phyloP scores from a whole-genome alignment of 1,140 invertebrate genomes.

The Eurosta solidaginis region DNA sequence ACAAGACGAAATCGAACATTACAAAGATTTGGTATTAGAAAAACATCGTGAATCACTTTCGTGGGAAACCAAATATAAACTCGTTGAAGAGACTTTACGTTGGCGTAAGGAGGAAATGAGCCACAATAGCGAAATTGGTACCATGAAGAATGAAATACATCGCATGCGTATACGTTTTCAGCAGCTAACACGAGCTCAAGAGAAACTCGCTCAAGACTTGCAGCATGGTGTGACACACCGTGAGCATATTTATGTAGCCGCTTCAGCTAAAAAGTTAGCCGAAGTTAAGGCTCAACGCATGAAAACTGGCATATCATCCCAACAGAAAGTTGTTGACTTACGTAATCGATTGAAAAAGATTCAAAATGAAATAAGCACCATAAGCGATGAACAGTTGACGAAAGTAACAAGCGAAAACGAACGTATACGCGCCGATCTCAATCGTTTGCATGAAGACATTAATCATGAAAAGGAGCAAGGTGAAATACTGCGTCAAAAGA shows the following conservation, averaged over 20 bases:
- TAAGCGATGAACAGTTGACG: slow-evolving; percentile 40
- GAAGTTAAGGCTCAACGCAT: slow-evolving; percentile 35
- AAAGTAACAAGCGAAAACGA: slow-evolving; percentile 48
- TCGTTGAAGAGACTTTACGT: slow-evolving; percentile 71
- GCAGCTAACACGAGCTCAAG: slow-evolving; percentile 73
- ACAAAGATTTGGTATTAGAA: slow-evolving; percentile 67
- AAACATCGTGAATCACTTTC: slow-evolving; percentile 71
- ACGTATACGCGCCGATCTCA: slow-evolving; percentile 33
- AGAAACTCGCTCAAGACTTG: slow-evolving; percentile 76
- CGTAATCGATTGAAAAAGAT: slow-evolving; percentile 65
- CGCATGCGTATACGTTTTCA: slow-evolving; percentile 75
- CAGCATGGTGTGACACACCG: slow-evolving; percentile 74
- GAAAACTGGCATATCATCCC: slow-evolving; percentile 32
- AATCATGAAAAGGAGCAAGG: slow-evolving; percentile 61
- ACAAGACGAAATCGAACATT: slow-evolving; percentile 67
- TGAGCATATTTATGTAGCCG: slow-evolving; percentile 68
- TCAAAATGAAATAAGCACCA: slow-evolving; percentile 58
- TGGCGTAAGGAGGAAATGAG: slow-evolving; percentile 66
- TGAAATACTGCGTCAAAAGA: slow-evolving; percentile 57
- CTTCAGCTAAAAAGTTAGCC: slow-evolving; percentile 65
- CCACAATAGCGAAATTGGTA: slow-evolving; percentile 70
- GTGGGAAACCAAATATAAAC: slow-evolving; percentile 79
- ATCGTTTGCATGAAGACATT: slow-evolving; percentile 47
- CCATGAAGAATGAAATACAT: slow-evolving; percentile 81
- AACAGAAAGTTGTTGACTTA: slow-evolving; percentile 64